These are phyloP conservation scores for Pseudochirops cupreus DNA, from an alignment of 2,797 vertebrate genomes.

Conservation along the genomic window DNA sequence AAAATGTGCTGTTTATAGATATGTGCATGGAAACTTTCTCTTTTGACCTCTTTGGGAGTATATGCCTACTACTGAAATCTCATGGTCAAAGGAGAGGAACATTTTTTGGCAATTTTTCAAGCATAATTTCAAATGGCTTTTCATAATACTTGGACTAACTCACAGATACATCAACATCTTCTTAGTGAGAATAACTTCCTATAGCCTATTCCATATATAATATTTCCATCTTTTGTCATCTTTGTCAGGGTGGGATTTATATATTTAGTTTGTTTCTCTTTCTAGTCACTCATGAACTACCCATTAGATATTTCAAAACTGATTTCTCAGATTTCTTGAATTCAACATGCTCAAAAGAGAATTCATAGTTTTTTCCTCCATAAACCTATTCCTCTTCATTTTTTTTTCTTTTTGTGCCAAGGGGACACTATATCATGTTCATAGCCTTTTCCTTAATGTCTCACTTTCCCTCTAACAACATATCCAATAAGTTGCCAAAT, in stretches of 20 bases:
- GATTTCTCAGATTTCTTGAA: neutral
- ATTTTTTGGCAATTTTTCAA: too few relatives aligned
- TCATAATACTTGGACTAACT: neutral
- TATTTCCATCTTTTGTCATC: neutral
- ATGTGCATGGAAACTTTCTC: too few relatives aligned
- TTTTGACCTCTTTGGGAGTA: too few relatives aligned
- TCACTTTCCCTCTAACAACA: neutral
- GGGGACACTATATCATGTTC: neutral
- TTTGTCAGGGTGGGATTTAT: neutral
- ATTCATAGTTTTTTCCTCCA: neutral
- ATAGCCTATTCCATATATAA: neutral
- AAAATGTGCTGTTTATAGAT: too few relatives aligned
- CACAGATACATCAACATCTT: neutral
- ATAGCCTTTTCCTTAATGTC: neutral
- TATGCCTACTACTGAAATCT: too few relatives aligned
- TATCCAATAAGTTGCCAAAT: neutral
- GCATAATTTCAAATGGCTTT: too few relatives aligned
- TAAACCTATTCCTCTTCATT: too few relatives aligned
- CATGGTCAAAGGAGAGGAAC: too few relatives aligned
- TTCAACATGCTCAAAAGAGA: neutral
- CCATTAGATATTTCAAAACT: neutral
- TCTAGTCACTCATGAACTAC: neutral
- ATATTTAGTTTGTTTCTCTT: neutral
- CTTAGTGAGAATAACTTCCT: neutral
- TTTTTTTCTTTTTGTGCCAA: too few relatives aligned